Evolutionary conservation across 2,797 vertebrate species (phyloP), one percentile per base, ranked within the genome.

Genomic region (Falco naumanni): DNA sequence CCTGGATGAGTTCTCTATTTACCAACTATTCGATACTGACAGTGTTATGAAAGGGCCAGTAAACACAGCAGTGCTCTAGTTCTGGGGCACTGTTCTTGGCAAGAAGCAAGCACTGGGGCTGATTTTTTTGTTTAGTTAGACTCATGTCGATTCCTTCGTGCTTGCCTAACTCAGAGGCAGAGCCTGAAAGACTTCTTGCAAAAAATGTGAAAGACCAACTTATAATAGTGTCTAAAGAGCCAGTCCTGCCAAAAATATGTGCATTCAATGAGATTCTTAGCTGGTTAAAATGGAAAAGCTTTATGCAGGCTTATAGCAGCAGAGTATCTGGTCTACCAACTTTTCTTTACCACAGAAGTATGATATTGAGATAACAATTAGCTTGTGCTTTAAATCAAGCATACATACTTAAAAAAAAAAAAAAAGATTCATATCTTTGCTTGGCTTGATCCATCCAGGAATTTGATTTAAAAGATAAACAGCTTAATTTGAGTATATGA

Each of bases 31-130:
- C 56, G n/a, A 93, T 48, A 11, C 66, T 79, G 96, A 96, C 93
- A 95, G 89, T 97, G 97, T 71, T 88, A 94, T 76, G 96, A 93
- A 96, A 95, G 95, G 97, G 90, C 95, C 90, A 69, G 89, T 61
- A 92, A 97, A 84, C 96, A 95, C 85, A 96, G 97, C 84, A 92
- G 39, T 43, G 76, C 90, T 41, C 84, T 69, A 80, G 86, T 95
- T 90, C 93, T 80, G 87, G 94, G 92, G 94, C 96, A 93, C 76
- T 83, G 77, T 96, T 97, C 96, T 97, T 97, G 96, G 83, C n/a
- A 84, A 93, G 94, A 89, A 77, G 59, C 79, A 76, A 45, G 74
- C 53, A 61, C 29, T 70, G 60, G 97, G 96, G 93, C 93, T 94
- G 84, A 92, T 92, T 50, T 82, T 57, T 94, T 59, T 34, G 53